These are phyloP conservation scores for Protophormia terraenovae DNA, from an alignment of 2,888 invertebrate species.

Conservation along the genomic window DNA sequence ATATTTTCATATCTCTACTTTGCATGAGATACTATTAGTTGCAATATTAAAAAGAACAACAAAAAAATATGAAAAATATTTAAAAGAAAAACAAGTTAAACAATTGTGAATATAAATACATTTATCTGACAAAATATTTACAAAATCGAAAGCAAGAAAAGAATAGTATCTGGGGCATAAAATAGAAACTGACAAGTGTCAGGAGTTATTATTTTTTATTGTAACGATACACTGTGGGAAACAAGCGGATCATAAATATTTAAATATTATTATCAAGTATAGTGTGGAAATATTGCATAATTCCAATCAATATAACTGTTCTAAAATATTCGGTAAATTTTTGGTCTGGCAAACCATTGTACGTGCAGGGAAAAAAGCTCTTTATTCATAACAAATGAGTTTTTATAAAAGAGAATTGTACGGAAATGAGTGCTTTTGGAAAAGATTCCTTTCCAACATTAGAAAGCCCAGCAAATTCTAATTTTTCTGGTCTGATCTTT, in stretches of 20 bases:
- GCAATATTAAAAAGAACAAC: constrained; percentile 30
- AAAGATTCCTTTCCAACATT: too few species aligned
- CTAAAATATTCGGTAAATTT: too few species aligned
- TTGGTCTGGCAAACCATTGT: too few species aligned
- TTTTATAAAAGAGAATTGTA: too few species aligned
- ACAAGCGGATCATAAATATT: not conserved
- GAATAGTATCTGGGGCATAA: constrained; percentile 1
- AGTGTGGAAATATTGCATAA: too few species aligned
- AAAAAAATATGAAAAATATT: not conserved
- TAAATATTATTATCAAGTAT: too few species aligned
- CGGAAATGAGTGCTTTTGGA: too few species aligned
- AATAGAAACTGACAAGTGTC: constrained; percentile 35
- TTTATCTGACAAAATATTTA: constrained; percentile 22
- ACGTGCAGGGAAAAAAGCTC: too few species aligned
- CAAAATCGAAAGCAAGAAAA: constrained; percentile 8
- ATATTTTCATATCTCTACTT: constrained; percentile 42
- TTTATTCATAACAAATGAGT: too few species aligned
- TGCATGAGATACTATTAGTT: constrained; percentile 16
- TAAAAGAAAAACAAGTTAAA: constrained; percentile 1
- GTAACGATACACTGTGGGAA: not conserved
- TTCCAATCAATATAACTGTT: too few species aligned
- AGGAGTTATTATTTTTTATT: constrained; percentile 8
- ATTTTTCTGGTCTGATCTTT: too few species aligned
- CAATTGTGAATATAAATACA: not conserved
- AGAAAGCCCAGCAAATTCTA: too few species aligned